Evolutionary conservation across 2,888 invertebrate genomes (phyloP), one percentile per base, ranked within the genome.

Genomic region (Lepidochrysops patricia): DNA sequence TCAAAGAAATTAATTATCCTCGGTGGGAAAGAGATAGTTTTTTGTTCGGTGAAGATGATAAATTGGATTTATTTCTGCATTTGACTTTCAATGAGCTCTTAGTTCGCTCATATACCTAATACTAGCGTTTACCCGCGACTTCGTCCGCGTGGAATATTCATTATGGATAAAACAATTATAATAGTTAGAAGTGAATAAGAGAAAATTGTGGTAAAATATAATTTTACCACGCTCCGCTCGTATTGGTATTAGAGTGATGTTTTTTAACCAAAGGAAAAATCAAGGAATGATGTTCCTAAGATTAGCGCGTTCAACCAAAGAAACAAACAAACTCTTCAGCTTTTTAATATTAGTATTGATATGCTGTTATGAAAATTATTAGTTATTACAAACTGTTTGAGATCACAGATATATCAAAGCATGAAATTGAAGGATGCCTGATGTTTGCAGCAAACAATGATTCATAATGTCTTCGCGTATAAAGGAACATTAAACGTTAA

Each of bases 381-480:
- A 43, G 19, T 43, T 43, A 43, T 43, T 19, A 43, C 4, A 9
- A 19, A 19, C 37, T 37, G 29, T 5, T 29, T 1, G 19, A 43
- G 43, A 43, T 52, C 7, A 27, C 50, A 26, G 13, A 52, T 52
- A 27, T 13, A 26, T 27, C 6, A 52, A 12, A 4, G 1, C 7
- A 34, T 34, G n/a, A 34, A 26, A 50, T 50, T n/a, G 50, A 13
- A 52, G 50, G 25, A 26, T 50, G 13, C 13, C 50, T 52, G 13
- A 13, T 52, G 15, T 27, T 52, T 52, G 50, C 50, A n/a, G 50
- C 50, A 52, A 52, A 52, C 27, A 26, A 52, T 52, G 13, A 7
- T 15, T 27, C 50, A 50, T 26, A 27, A 50, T 50, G 13, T 49
- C n/a, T 49, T 27, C 15, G 13, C 27, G 50, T 52, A 13, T 52